Conservation (phyloP, 2,888 invertebrate genomes). For the Patella ulyssiponensis region DNA sequence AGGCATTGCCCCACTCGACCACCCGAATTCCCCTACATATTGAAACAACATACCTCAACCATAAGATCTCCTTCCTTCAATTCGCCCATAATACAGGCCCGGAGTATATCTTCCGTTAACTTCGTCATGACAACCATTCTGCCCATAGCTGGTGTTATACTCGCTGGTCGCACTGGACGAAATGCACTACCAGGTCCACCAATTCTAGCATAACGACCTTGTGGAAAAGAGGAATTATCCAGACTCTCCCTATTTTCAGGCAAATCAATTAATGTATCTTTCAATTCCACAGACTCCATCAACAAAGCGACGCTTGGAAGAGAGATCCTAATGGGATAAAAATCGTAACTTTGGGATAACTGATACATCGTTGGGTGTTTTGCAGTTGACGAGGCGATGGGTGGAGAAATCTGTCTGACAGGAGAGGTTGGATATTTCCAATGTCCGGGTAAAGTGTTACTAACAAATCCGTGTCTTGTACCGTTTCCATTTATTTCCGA, state of each 20-base stretch:
- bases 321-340: constrained; percentile 43
- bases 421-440: constrained; percentile 26
- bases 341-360: constrained; percentile 53
- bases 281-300: neutral
- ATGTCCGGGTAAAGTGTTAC: constrained; percentile 37
- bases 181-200: constrained; percentile 63
- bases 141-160: constrained; percentile 30
- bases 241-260: constrained; percentile 1
- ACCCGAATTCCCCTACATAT: neutral
- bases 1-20: neutral
- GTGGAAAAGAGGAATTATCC: constrained; percentile 28
- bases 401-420: neutral
- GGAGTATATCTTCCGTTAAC: constrained; percentile 33
- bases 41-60: constrained; percentile 49
- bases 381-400: neutral
- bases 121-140: constrained; percentile 45
- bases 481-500: neutral
- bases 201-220: constrained; percentile 49
- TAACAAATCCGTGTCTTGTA: constrained; percentile 10
- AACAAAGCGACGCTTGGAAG: constrained; percentile 13
- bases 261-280: neutral
- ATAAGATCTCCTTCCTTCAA: constrained; percentile 54
- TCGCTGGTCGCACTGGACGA: constrained; percentile 43
- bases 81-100: constrained; percentile 37
- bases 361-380: constrained; percentile 54